phyloP scores from a whole-genome alignment of 2,888 invertebrate genomes.

The Leistus spinibarbis region DNA sequence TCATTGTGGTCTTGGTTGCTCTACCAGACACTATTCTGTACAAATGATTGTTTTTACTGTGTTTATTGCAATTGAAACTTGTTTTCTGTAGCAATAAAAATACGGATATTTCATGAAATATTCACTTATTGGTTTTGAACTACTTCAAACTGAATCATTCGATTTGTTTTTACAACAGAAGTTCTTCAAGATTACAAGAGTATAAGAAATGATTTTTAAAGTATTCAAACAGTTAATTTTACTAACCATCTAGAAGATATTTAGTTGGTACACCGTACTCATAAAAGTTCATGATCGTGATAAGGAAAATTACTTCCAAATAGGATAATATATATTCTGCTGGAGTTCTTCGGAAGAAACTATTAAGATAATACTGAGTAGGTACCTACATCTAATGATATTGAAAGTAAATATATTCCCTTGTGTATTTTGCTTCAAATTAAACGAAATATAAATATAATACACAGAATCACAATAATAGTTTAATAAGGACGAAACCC shows the following conservation, averaged over 20 bases:
- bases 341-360: neutral
- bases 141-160: neutral
- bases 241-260: neutral
- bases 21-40: neutral
- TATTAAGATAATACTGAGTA: neutral
- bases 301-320: neutral
- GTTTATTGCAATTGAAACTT: neutral
- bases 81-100: neutral
- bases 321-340: slow-evolving; percentile 4
- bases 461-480: too few species aligned
- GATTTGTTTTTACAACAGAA: too few species aligned
- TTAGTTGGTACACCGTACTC: too few species aligned
- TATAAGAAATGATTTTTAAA: too few species aligned
- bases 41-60: neutral
- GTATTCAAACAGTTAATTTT: too few species aligned
- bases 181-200: too few species aligned
- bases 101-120: neutral
- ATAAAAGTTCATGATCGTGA: neutral
- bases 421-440: neutral
- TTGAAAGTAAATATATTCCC: neutral
- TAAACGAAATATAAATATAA: too few species aligned
- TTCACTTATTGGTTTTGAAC: neutral
- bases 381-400: neutral
- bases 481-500: too few species aligned
- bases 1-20: neutral